Conservation (phyloP, 2,888 invertebrate species). For the Sepioteuthis lessoniana region DNA sequence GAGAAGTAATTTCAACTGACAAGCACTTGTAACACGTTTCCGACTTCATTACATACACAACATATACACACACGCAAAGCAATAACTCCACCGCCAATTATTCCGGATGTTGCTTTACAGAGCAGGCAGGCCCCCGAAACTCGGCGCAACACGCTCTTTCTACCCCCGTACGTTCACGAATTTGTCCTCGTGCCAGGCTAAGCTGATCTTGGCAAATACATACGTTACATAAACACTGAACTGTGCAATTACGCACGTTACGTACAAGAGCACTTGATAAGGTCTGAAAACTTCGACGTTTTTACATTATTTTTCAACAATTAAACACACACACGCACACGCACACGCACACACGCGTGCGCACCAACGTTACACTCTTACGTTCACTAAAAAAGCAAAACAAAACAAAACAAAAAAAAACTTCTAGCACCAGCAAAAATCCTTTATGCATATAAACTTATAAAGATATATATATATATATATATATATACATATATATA, state of each 20-base stretch:
- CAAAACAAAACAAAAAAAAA: too few species aligned
- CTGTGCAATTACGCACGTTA: neutral
- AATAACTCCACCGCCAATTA: too few species aligned
- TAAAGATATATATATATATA: too few species aligned
- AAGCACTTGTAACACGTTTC: neutral
- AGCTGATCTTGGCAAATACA: neutral
- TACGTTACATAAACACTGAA: neutral
- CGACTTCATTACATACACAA: neutral
- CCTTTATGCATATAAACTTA: too few species aligned
- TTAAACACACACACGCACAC: neutral
- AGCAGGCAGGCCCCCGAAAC: too few species aligned
- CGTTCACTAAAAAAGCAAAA: neutral
- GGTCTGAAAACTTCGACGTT: neutral
- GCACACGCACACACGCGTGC: neutral
- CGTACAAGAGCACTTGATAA: neutral
- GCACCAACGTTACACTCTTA: neutral
- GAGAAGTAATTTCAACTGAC: neutral
- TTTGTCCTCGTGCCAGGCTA: neutral
- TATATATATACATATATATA: too few species aligned
- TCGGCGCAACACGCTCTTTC: too few species aligned
- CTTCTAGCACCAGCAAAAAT: too few species aligned
- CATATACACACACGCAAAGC: neutral
- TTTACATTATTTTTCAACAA: neutral
- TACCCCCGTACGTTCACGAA: too few species aligned
- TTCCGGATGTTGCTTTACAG: neutral